Evolutionary conservation across 2,888 invertebrate genomes (phyloP).

Genomic region (Hoplodrina ambigua): DNA sequence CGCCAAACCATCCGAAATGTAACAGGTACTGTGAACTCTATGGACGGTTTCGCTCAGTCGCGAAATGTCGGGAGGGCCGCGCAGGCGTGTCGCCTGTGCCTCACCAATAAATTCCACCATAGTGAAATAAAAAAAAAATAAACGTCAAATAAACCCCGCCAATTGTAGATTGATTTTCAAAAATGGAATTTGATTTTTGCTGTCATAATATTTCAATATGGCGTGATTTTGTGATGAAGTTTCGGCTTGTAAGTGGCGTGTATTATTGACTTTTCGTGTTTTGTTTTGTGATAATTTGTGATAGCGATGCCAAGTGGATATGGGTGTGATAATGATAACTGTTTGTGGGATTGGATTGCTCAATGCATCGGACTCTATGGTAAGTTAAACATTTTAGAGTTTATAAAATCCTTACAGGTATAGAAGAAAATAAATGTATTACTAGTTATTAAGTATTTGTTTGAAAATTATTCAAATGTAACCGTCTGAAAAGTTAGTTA

Average conservation of each 20-base stretch:
- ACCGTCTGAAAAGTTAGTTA: slow-evolving; percentile 2
- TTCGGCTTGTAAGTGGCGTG: slow-evolving; percentile 72
- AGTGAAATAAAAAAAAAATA: slow-evolving; percentile 68
- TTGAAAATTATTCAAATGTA: slow-evolving; percentile 19
- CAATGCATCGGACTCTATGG: slow-evolving; percentile 81
- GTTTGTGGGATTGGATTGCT: slow-evolving; percentile 86
- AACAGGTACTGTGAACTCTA: slow-evolving; percentile 78
- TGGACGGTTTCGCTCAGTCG: slow-evolving; percentile 79
- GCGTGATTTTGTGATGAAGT: slow-evolving; percentile 66
- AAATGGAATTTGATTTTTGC: slow-evolving; percentile 67
- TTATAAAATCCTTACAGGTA: slow-evolving; percentile 1
- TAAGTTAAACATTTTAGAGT: slow-evolving; percentile 65
- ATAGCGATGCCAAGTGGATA: slow-evolving; percentile 85
- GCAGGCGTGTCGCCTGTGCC: slow-evolving; percentile 80
- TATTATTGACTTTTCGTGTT: slow-evolving; percentile 86
- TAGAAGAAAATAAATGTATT: background rate
- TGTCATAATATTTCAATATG: slow-evolving; percentile 63
- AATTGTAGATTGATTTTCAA: slow-evolving; percentile 62
- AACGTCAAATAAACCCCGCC: slow-evolving; percentile 70
- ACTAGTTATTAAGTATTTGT: background rate
- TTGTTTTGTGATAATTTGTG: slow-evolving; percentile 84
- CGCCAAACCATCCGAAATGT: slow-evolving; percentile 75
- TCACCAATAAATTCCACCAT: slow-evolving; percentile 58
- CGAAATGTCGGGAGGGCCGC: slow-evolving; percentile 75
- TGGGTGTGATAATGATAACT: slow-evolving; percentile 86